Conservation (phyloP, 1,140 invertebrate species). For the Lutraria rhynchaena region DNA sequence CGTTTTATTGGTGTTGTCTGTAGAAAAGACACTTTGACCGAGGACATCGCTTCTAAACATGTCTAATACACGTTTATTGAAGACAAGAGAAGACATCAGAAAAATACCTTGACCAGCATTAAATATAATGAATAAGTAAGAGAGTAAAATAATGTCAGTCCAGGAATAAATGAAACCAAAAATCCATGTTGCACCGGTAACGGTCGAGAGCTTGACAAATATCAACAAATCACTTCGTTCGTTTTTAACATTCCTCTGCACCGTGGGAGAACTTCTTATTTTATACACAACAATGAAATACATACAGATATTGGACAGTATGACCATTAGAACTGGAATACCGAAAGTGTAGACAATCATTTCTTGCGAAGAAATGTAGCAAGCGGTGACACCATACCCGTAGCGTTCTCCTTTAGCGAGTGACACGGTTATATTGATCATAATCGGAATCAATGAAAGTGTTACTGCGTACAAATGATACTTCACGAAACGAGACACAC, state of each 20-base stretch:
- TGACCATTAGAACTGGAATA: slow-evolving; percentile 15
- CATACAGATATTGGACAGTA: slow-evolving; percentile 29
- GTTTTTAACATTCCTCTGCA: background rate
- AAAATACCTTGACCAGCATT: slow-evolving; percentile 35
- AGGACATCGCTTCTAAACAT: slow-evolving; percentile 4
- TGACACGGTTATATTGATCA: slow-evolving; percentile 22
- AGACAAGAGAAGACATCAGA: slow-evolving; percentile 20
- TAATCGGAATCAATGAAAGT: background rate
- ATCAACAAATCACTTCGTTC: slow-evolving; percentile 23
- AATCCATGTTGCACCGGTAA: slow-evolving; percentile 41
- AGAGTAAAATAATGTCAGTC: background rate
- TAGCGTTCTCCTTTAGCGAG: too few species aligned
- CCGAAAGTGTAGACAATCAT: slow-evolving; percentile 33
- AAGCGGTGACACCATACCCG: slow-evolving; percentile 18
- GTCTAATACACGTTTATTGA: slow-evolving; percentile 6
- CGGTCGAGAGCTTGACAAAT: slow-evolving; percentile 44
- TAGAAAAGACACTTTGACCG: background rate
- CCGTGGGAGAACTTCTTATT: background rate
- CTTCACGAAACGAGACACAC: background rate
- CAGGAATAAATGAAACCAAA: slow-evolving; percentile 31
- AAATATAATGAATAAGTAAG: slow-evolving; percentile 29
- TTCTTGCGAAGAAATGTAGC: slow-evolving; percentile 7
- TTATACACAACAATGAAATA: slow-evolving; percentile 12
- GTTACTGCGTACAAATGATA: slow-evolving; percentile 7
- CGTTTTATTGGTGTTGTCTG: background rate